phyloP scores from a whole-genome alignment of 2,888 invertebrate genomes.

The Cephus spinipes region DNA sequence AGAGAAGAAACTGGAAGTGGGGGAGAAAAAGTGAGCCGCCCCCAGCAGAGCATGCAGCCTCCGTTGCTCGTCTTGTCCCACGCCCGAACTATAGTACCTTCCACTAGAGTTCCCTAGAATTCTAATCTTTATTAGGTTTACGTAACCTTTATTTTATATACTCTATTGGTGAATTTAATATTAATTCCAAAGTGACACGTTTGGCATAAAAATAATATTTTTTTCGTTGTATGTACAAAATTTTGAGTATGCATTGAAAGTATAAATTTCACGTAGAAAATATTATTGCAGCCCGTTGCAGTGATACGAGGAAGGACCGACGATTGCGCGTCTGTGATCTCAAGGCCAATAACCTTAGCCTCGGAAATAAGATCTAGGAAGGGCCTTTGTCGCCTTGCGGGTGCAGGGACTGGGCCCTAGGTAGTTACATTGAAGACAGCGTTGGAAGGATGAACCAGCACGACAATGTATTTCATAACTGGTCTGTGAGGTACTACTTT shows the following conservation, averaged over 20 bases:
- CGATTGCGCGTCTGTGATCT: not conserved
- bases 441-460: not conserved
- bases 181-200: not conserved
- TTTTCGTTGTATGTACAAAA: not conserved
- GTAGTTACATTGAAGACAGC: not conserved
- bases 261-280: not conserved
- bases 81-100: conserved; percentile 18
- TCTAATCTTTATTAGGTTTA: conserved; percentile 12
- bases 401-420: not conserved
- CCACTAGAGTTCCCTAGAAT: conserved; percentile 5
- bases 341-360: not conserved
- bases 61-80: conserved; percentile 54
- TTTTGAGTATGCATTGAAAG: not conserved
- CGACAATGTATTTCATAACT: not conserved
- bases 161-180: not conserved
- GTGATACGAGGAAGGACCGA: not conserved
- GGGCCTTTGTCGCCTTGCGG: not conserved
- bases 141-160: not conserved
- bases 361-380: not conserved
- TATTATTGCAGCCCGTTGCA: not conserved
- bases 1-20: conserved; percentile 30
- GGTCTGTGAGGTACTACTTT: not conserved
- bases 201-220: not conserved
- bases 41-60: conserved; percentile 65
- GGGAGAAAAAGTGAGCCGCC: conserved; percentile 59